Evolutionary conservation across 2,113 vertebrate genomes (phyloP).

Genomic region (Sturnira hondurensis): DNA sequence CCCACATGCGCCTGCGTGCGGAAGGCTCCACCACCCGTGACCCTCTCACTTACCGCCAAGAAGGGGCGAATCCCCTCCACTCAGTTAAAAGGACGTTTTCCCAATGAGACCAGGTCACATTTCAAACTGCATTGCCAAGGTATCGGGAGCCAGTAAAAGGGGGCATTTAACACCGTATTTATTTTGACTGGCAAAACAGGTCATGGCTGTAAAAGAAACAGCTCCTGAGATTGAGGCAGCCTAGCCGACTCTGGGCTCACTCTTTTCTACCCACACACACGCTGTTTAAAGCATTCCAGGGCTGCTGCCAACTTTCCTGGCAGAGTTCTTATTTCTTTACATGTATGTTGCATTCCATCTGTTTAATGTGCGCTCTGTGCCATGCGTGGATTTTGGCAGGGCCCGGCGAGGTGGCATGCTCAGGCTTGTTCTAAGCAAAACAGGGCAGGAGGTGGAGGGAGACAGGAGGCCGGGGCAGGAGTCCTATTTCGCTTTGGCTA

Average conservation of each 20-base stretch:
- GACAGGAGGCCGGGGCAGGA: neutral
- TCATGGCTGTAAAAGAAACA: constrained; percentile 74
- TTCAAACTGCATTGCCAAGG: constrained; percentile 59
- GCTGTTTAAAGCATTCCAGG: constrained; percentile 69
- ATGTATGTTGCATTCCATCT: constrained; percentile 76
- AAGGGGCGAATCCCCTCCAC: constrained; percentile 38
- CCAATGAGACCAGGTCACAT: constrained; percentile 51
- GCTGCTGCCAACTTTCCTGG: constrained; percentile 70
- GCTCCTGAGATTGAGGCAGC: constrained; percentile 59
- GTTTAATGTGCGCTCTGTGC: constrained; percentile 67
- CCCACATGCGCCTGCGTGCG: neutral
- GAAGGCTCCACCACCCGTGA: neutral
- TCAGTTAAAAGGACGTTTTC: constrained; percentile 57
- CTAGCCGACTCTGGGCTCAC: constrained; percentile 50
- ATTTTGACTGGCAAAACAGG: constrained; percentile 77
- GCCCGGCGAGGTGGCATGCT: constrained; percentile 55
- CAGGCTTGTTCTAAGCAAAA: constrained; percentile 35
- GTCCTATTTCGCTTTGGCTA: neutral
- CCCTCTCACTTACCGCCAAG: neutral
- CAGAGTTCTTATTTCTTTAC: constrained; percentile 72
- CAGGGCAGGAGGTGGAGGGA: neutral
- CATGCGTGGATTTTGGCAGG: constrained; percentile 49
- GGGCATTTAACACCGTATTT: constrained; percentile 73
- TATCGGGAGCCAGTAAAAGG: constrained; percentile 67
- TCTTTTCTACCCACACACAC: constrained; percentile 48